These are phyloP conservation scores for Calameuta idolon DNA, from an alignment of 2,888 invertebrate genomes.

Conservation along the genomic window DNA sequence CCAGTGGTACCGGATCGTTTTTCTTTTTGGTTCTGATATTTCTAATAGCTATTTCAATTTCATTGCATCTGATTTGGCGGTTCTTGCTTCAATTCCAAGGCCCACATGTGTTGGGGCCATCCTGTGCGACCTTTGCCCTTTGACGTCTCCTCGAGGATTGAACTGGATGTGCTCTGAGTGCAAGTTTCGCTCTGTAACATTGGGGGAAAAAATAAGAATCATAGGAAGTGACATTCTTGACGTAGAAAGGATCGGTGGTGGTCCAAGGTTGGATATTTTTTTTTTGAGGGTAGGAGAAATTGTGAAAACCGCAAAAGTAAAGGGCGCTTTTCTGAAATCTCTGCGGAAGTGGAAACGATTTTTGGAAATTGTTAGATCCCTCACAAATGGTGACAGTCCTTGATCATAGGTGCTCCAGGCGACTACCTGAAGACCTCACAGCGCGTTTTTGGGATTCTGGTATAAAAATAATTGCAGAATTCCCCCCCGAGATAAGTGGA, in stretches of 20 bases:
- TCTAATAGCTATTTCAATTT: neutral
- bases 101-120: conserved; percentile 98
- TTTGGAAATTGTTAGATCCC: neutral
- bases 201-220: neutral
- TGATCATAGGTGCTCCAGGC: neutral
- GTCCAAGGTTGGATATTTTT: neutral
- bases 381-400: neutral
- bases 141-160: conserved; percentile 53
- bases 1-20: neutral
- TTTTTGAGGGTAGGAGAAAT: neutral
- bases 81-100: conserved; percentile 83
- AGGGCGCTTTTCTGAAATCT: neutral
- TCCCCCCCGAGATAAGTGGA: neutral
- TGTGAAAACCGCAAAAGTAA: neutral
- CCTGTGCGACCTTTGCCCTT: conserved; percentile 90
- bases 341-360: neutral
- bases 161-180: conserved; percentile 45
- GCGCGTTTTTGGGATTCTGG: neutral
- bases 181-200: conserved; percentile 57
- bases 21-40: neutral
- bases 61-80: conserved; percentile 39
- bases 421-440: neutral
- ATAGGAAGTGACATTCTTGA: neutral
- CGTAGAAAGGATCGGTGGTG: neutral
- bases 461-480: neutral